These are phyloP conservation scores for Chaunax sp. DNA, from an alignment of 2,797 vertebrate species.

Conservation along the genomic window DNA sequence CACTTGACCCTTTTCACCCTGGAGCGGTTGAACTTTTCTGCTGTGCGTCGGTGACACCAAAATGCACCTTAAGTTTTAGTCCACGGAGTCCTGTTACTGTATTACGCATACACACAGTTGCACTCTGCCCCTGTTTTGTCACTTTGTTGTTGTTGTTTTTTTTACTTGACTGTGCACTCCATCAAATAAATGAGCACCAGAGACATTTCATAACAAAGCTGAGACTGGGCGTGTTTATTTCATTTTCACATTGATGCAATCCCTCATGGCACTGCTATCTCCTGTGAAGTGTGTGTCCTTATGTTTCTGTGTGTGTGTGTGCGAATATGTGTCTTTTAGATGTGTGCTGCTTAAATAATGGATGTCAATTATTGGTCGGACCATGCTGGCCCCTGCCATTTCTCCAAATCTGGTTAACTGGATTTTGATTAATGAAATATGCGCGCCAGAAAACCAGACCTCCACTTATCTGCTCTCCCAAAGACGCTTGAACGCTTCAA, in stretches of 20 bases:
- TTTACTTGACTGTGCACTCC: conserved; percentile 64
- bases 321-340: conserved; percentile 32
- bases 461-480: conserved; percentile 28
- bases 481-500: conserved; percentile 40
- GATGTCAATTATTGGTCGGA: conserved; percentile 76
- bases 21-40: conserved; percentile 58
- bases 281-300: conserved; percentile 15
- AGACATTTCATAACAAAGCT: conserved; percentile 75
- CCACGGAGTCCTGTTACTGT: conserved; percentile 23
- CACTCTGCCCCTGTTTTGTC: conserved; percentile 34
- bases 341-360: conserved; percentile 68
- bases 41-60: conserved; percentile 40
- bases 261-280: conserved; percentile 31
- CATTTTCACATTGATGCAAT: conserved; percentile 60
- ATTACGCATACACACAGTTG: background rate
- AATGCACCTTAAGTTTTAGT: conserved; percentile 44
- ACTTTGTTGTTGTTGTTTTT: conserved; percentile 50
- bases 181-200: conserved; percentile 76
- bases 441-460: conserved; percentile 53
- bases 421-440: conserved; percentile 80
- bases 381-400: conserved; percentile 57
- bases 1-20: conserved; percentile 60
- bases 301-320: background rate
- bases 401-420: conserved; percentile 76
- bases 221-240: conserved; percentile 74